A percentile compares a stretch with the other conserved stretches of the same genome.
phyloP scores from a whole-genome alignment of 2,113 vertebrate species.

The Xenus cinereus region DNA sequence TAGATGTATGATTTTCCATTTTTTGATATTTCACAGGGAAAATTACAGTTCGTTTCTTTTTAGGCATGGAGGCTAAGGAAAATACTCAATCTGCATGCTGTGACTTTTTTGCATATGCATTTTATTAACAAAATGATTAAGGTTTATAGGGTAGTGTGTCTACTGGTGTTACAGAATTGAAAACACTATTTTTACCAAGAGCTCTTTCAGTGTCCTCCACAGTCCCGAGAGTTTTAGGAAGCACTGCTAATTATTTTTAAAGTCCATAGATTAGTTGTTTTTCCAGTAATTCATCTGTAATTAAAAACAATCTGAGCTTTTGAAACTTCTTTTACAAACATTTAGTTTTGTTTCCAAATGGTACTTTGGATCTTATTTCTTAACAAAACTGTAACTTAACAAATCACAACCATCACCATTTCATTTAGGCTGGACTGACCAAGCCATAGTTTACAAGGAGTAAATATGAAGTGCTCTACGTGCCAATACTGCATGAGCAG shows the following conservation, averaged over 20 bases:
- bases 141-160: neutral
- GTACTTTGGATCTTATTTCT: neutral
- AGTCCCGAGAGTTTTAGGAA: neutral
- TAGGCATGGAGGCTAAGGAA: neutral
- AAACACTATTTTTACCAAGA: neutral
- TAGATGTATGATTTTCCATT: neutral
- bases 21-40: neutral
- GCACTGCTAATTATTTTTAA: neutral
- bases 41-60: slow-evolving; percentile 8
- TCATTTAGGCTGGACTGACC: neutral
- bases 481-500: neutral
- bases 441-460: neutral
- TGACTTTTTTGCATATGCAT: neutral
- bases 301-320: neutral
- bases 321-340: neutral
- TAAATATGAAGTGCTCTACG: neutral
- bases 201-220: neutral
- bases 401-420: neutral
- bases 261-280: neutral
- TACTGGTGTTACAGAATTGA: neutral
- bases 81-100: neutral
- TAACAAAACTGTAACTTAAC: neutral
- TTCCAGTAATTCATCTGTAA: neutral
- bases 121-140: neutral
- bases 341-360: neutral